A percentile compares a stretch with the other conserved stretches of the same genome.
Evolutionary conservation across 2,888 invertebrate species (phyloP).

Genomic region (Steromphala cineraria): DNA sequence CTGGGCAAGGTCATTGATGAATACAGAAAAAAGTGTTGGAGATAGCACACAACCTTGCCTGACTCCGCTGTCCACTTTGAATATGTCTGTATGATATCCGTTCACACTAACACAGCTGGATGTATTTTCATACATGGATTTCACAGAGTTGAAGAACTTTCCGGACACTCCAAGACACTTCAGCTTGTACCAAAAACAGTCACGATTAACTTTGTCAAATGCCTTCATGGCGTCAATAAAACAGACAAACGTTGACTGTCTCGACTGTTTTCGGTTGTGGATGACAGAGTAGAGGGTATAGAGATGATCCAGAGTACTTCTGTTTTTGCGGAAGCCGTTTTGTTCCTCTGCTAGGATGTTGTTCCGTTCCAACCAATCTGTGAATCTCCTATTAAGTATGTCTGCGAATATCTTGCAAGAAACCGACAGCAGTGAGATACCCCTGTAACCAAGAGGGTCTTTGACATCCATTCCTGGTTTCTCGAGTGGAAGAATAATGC

Average conservation of each 20-base stretch:
- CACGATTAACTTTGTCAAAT: slow-evolving; percentile 30
- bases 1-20: too few relatives aligned
- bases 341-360: slow-evolving; percentile 26
- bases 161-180: slow-evolving; percentile 10
- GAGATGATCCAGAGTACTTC: slow-evolving; percentile 28
- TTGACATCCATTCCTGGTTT: slow-evolving; percentile 4
- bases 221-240: slow-evolving; percentile 30
- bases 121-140: slow-evolving; percentile 22
- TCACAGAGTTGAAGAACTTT: slow-evolving; percentile 28
- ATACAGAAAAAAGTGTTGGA: too few relatives aligned
- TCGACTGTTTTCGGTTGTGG: slow-evolving; percentile 8
- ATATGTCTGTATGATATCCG: too few relatives aligned
- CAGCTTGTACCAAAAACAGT: slow-evolving; percentile 23
- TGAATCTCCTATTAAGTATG: slow-evolving; percentile 20
- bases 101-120: too few relatives aligned
- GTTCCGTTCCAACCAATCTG: slow-evolving; percentile 19
- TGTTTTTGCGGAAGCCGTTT: slow-evolving; percentile 30
- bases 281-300: slow-evolving; percentile 24
- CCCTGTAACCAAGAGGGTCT: slow-evolving; percentile 25
- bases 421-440: slow-evolving; percentile 12
- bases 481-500: slow-evolving; percentile 4
- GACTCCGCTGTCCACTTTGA: too few relatives aligned
- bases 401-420: background rate
- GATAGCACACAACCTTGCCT: too few relatives aligned
- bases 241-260: slow-evolving; percentile 21